Base-by-base conservation (phyloP, 2,797 vertebrate genomes). In the Numenius phaeopus region DNA sequence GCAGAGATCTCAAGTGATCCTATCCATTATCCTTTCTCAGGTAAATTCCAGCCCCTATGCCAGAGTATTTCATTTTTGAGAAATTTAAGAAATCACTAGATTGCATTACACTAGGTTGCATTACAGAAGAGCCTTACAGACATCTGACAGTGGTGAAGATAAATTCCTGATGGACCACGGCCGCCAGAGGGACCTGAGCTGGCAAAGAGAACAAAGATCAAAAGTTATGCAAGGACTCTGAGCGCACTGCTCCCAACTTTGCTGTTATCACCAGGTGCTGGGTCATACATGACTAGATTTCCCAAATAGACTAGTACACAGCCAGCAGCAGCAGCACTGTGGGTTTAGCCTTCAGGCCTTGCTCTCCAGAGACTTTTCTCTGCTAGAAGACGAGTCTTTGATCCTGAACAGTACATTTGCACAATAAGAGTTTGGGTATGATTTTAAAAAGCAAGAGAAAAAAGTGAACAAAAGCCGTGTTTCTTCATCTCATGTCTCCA, bases 341-440 rank as follows among this genome's bases (percentile, higher is more conserved):
- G 80, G 89, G 72, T 82, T 94, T 80, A 83, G 95, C 93, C 90
- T 96, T 91, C 93, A 86, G 88, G 84, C 76, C 89, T 75, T 39
- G 69, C 52, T 85, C 95, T 96, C 81, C 76, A 86, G 84, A 54
- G 94, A 85, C 24, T 37, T 85, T 85, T 37, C 93, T 75, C 39
- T 83, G 46, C 81, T 92, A 14, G 0, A 5, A 94, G 67, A 87
- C 16, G 69, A 87, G 75, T 29, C 94, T 97, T 96, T 97, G 95
- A 94, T 96, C 89, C 75, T 78, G 92, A 95, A 59, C 59, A 89
- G 83, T 78, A 89, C 82, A 92, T 91, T 93, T 96, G 57, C 90
- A 96, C 83, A 96, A 65, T 76, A 94, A 89, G 81, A 85, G 61
- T 42, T 81, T 46, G 67, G 69, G 19, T 85, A 71, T 67, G 79